These are phyloP conservation scores for Beris morrisii DNA, from an alignment of 2,888 invertebrate genomes.

Conservation along the genomic window DNA sequence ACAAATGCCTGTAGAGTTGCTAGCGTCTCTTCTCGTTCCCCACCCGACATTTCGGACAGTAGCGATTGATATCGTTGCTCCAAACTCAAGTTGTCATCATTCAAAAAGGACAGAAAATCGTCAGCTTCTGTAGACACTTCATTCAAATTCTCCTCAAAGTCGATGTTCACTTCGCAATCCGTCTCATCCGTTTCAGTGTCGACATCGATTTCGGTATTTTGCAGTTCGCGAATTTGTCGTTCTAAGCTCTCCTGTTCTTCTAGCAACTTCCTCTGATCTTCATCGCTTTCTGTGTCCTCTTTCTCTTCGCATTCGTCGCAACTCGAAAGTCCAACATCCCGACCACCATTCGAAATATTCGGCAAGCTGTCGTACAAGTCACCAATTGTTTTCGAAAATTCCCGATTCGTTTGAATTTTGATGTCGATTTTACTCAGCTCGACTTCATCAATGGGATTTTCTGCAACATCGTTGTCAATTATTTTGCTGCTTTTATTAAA, in stretches of 20 bases:
- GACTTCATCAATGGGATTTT: slow-evolving; percentile 35
- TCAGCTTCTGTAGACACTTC: slow-evolving; percentile 23
- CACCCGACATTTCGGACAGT: slow-evolving; percentile 78
- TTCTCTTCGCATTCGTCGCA: slow-evolving; percentile 62
- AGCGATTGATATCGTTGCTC: slow-evolving; percentile 72
- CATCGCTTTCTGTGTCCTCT: slow-evolving; percentile 62
- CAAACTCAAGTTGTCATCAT: slow-evolving; percentile 58
- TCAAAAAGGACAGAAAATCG: slow-evolving; percentile 51
- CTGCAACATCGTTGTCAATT: slow-evolving; percentile 23
- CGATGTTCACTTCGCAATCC: slow-evolving; percentile 52
- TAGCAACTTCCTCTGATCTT: slow-evolving; percentile 71
- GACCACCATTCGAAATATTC: slow-evolving; percentile 41
- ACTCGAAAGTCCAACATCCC: slow-evolving; percentile 47
- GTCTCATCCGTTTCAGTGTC: slow-evolving; percentile 83
- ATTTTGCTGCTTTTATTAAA: slow-evolving; percentile 44
- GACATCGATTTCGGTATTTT: slow-evolving; percentile 70
- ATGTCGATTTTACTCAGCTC: slow-evolving; percentile 53
- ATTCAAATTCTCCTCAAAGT: slow-evolving; percentile 47
- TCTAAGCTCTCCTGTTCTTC: slow-evolving; percentile 77
- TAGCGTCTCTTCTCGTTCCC: slow-evolving; percentile 79
- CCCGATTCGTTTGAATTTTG: slow-evolving; percentile 55
- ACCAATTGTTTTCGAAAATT: slow-evolving; percentile 55
- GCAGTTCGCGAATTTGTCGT: slow-evolving; percentile 74
- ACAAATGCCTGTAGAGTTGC: slow-evolving; percentile 77
- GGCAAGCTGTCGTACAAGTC: slow-evolving; percentile 53